Evolutionary conservation across 2,113 vertebrate species (phyloP).

Genomic region (Catharus minimus): DNA sequence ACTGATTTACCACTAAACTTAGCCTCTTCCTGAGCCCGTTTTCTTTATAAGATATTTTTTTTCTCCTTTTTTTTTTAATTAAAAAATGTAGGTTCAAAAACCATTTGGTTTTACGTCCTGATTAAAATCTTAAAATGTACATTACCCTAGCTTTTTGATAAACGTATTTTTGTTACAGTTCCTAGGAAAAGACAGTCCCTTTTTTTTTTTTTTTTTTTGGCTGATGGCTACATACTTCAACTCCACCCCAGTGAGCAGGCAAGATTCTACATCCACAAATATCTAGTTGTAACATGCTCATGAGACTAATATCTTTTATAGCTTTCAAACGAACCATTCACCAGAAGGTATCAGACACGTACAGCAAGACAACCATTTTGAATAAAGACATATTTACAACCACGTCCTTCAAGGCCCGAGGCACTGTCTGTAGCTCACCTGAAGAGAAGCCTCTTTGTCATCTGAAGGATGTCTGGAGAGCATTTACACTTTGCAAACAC

Average conservation of each 20-base stretch:
- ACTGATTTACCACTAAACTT: neutral
- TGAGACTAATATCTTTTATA: neutral
- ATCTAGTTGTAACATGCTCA: slow-evolving; percentile 43
- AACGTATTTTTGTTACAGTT: neutral
- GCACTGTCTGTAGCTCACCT: neutral
- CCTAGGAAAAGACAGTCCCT: neutral
- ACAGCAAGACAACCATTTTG: neutral
- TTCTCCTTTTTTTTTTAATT: neutral
- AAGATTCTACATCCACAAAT: slow-evolving; percentile 5
- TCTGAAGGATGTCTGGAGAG: neutral
- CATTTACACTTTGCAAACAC: rapidly evolving
- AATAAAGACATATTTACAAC: neutral
- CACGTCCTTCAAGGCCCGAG: neutral
- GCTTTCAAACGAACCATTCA: neutral
- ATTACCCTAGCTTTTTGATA: neutral
- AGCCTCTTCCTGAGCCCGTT: neutral
- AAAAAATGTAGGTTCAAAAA: neutral
- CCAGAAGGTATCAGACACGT: neutral
- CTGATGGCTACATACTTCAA: slow-evolving; percentile 22
- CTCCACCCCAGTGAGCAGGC: neutral
- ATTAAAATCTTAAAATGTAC: neutral
- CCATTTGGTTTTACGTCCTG: neutral
- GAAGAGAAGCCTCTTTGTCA: neutral
- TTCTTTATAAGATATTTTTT: neutral
- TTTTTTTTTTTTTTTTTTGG: neutral